phyloP scores from a whole-genome alignment of 2,797 vertebrate species.

The Paedocypris micromegethes region DNA sequence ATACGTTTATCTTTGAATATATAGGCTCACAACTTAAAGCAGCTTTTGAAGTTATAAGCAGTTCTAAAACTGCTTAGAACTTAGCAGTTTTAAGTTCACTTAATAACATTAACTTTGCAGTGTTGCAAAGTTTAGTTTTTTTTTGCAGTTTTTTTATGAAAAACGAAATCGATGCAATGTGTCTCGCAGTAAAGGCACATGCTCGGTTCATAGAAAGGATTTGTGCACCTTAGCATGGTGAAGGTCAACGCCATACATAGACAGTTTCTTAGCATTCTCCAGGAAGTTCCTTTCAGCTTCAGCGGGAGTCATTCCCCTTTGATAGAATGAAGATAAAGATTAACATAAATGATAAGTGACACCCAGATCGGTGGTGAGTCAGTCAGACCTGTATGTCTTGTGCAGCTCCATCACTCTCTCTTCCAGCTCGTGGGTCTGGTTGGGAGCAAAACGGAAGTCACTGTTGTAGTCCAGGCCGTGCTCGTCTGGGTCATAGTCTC shows the following conservation, averaged over 20 bases:
- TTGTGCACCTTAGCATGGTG: conserved; percentile 90
- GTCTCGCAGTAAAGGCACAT: too few relatives aligned
- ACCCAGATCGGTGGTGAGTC: background rate
- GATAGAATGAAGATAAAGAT: background rate
- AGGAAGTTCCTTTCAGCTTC: conserved; percentile 97
- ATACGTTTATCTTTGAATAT: too few relatives aligned
- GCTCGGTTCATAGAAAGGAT: background rate
- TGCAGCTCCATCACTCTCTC: conserved; percentile 86
- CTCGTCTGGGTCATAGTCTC: conserved; percentile 77
- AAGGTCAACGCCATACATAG: conserved; percentile 97
- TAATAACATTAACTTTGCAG: too few relatives aligned
- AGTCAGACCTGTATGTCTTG: conserved; percentile 76
- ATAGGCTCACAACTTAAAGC: too few relatives aligned
- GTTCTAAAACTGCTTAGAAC: too few relatives aligned
- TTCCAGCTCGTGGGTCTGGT: conserved; percentile 83
- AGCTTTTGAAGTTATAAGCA: too few relatives aligned
- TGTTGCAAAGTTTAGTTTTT: too few relatives aligned
- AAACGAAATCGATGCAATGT: too few relatives aligned
- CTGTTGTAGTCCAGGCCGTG: conserved; percentile 75
- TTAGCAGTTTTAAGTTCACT: too few relatives aligned
- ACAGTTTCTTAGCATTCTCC: conserved; percentile 98
- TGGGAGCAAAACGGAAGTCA: conserved; percentile 82
- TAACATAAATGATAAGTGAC: too few relatives aligned
- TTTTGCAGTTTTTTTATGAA: too few relatives aligned
- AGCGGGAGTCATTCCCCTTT: conserved; percentile 93